A percentile compares a stretch with the other conserved stretches of the same genome.
Conservation (phyloP, 2,888 invertebrate genomes). For the Dorcus hopei region DNA sequence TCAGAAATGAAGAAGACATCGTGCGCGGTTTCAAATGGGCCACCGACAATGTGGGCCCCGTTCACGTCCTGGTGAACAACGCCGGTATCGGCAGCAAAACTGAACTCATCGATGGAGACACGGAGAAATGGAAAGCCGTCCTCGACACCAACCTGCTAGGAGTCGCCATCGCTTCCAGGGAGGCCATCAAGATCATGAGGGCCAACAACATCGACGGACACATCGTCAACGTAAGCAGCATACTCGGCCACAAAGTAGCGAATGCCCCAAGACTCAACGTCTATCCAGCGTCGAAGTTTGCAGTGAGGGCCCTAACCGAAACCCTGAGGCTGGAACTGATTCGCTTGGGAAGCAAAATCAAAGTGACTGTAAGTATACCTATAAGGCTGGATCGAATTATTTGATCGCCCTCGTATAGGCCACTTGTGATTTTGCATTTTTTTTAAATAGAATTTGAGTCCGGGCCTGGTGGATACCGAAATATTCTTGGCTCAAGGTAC, state of each 20-base stretch:
- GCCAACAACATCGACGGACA: constrained; percentile 7
- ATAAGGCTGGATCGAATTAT: too few species aligned
- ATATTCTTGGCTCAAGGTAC: neutral
- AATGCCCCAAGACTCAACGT: neutral
- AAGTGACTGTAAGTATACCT: neutral
- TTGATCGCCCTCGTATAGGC: neutral
- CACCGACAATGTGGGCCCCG: neutral
- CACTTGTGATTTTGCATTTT: neutral
- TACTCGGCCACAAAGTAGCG: constrained; percentile 1
- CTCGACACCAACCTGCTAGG: constrained; percentile 11
- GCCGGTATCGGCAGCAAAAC: constrained; percentile 2
- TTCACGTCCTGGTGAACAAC: constrained; percentile 5
- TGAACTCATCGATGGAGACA: constrained; percentile 5
- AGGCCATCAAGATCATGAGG: constrained; percentile 12
- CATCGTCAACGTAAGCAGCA: constrained; percentile 13
- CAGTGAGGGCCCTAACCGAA: neutral
- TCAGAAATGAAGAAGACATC: constrained; percentile 6
- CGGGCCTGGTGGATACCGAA: constrained; percentile 4
- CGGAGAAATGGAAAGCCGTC: constrained; percentile 2
- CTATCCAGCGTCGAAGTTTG: constrained; percentile 4
- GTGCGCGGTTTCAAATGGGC: neutral
- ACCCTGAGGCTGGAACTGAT: constrained; percentile 3
- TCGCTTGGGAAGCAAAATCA: constrained; percentile 1
- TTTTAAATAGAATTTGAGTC: neutral
- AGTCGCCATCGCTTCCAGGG: constrained; percentile 1